Conservation (phyloP, 2,797 vertebrate genomes). For the Hydrolagus colliei region DNA sequence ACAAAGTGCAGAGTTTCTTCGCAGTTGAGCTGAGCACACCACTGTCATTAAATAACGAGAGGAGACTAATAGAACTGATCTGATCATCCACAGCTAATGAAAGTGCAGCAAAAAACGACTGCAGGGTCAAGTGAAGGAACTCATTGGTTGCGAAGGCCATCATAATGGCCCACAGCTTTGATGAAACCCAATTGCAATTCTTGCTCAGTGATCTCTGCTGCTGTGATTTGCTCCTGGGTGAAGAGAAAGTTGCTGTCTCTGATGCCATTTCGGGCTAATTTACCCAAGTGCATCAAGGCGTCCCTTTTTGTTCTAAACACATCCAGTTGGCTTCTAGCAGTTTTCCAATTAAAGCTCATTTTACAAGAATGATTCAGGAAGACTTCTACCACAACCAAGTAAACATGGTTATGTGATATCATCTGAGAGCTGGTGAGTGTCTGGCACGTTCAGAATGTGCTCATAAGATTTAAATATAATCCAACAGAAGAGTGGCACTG, state of each 20-base stretch:
- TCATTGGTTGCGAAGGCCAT: constrained; percentile 51
- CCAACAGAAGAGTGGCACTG: constrained; percentile 88
- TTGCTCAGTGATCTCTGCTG: constrained; percentile 57
- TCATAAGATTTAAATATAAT: constrained; percentile 84
- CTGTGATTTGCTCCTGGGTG: constrained; percentile 59
- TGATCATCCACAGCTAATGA: constrained; percentile 67
- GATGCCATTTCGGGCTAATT: constrained; percentile 63
- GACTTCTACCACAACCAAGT: constrained; percentile 78
- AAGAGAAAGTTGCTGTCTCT: constrained; percentile 68
- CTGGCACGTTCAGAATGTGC: constrained; percentile 64
- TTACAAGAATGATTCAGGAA: constrained; percentile 65
- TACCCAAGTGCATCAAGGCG: constrained; percentile 64
- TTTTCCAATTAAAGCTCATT: constrained; percentile 55
- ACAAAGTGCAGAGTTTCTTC: not conserved
- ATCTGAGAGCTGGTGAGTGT: constrained; percentile 61
- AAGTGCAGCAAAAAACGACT: constrained; percentile 82
- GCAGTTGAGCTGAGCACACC: too few species aligned
- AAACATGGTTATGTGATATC: constrained; percentile 76
- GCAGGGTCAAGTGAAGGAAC: constrained; percentile 79
- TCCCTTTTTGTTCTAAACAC: constrained; percentile 56
- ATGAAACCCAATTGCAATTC: constrained; percentile 78
- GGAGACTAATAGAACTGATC: constrained; percentile 51
- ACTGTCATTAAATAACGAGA: constrained; percentile 68
- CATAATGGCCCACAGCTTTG: constrained; percentile 51
- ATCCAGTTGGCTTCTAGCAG: constrained; percentile 61